Conservation (phyloP, 2,797 vertebrate genomes). For the Alca torda region DNA sequence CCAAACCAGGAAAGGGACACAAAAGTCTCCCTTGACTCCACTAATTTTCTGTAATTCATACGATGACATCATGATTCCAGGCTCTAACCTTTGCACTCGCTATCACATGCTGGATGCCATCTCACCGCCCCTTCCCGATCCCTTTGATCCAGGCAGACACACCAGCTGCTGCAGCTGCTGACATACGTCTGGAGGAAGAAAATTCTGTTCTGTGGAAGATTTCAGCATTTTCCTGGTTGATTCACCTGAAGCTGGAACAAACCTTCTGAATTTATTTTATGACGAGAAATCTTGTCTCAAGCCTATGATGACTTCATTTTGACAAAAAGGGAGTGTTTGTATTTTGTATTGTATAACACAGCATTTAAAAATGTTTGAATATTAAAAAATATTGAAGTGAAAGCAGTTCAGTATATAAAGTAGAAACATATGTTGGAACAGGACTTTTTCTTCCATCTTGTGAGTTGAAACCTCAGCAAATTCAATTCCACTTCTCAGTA, state of each 20-base stretch:
- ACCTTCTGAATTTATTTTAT: background rate
- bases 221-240: background rate
- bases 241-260: background rate
- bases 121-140: background rate
- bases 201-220: background rate
- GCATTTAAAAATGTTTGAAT: background rate
- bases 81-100: background rate
- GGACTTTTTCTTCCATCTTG: background rate
- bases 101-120: background rate
- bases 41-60: background rate
- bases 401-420: background rate
- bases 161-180: slow-evolving; percentile 21
- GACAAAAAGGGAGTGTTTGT: background rate
- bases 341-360: background rate
- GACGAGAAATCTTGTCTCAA: background rate
- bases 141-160: slow-evolving; percentile 18
- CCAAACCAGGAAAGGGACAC: background rate
- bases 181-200: slow-evolving; percentile 7
- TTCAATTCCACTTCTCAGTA: background rate
- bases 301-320: background rate
- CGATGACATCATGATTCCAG: background rate
- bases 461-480: background rate
- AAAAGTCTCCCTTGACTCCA: background rate
- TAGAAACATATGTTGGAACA: background rate
- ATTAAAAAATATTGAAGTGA: background rate